Conservation (phyloP, 2,797 vertebrate species). For the Gymnodraco acuticeps region DNA sequence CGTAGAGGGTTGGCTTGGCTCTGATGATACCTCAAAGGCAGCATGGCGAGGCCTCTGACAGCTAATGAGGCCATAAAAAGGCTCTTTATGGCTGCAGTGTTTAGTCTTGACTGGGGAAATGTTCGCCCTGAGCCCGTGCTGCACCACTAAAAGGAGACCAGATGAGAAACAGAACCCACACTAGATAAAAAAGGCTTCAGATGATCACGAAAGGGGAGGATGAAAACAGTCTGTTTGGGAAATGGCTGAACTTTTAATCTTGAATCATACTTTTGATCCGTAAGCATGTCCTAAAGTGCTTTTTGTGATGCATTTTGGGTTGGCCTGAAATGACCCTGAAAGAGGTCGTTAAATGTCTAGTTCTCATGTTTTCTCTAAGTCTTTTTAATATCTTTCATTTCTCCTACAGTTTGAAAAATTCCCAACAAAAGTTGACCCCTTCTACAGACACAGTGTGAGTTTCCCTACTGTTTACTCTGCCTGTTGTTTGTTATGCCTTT, state of each 20-base stretch:
- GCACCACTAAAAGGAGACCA: constrained; percentile 69
- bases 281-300: constrained; percentile 28
- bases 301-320: constrained; percentile 36
- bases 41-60: constrained; percentile 72
- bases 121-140: constrained; percentile 69
- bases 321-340: constrained; percentile 24
- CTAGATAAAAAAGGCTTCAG: constrained; percentile 66
- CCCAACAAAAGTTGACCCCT: constrained; percentile 98
- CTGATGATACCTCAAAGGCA: constrained; percentile 81
- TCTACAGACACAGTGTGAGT: constrained; percentile 99
- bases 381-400: constrained; percentile 68
- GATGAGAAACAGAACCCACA: constrained; percentile 63
- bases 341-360: not conserved
- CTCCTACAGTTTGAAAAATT: constrained; percentile 98
- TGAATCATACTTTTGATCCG: constrained; percentile 23
- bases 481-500: constrained; percentile 41
- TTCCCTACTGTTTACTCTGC: constrained; percentile 44
- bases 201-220: constrained; percentile 51
- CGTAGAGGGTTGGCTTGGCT: constrained; percentile 67
- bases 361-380: constrained; percentile 28
- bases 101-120: constrained; percentile 81
- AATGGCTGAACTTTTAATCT: constrained; percentile 34
- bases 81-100: constrained; percentile 78
- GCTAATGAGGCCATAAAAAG: constrained; percentile 84
- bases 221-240: constrained; percentile 46